Conservation (phyloP, 2,797 vertebrate species). For the Vespertilio murinus region DNA sequence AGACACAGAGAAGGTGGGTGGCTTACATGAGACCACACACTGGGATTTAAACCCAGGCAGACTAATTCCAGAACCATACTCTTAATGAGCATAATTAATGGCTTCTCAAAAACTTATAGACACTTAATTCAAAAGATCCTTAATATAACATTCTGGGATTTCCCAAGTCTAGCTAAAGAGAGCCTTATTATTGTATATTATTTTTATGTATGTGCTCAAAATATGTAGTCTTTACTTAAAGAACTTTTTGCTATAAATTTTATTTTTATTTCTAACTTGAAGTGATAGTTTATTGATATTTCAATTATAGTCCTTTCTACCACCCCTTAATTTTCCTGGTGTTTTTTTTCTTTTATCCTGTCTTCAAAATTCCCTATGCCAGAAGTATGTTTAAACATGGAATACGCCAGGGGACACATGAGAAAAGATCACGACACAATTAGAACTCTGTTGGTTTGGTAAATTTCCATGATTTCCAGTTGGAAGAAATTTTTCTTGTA, state of each 20-base stretch:
- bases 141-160: not conserved
- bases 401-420: not conserved
- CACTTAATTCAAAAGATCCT: not conserved
- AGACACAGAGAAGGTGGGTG: not conserved
- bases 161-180: conserved; percentile 4
- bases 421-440: not conserved
- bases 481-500: not conserved
- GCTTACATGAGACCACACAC: not conserved
- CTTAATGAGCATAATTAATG: not conserved
- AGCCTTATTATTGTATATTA: not conserved
- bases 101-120: not conserved
- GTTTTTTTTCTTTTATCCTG: not conserved
- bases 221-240: not conserved
- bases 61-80: not conserved
- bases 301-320: not conserved
- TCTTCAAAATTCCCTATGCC: conserved; percentile 1
- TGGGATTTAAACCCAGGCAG: not conserved
- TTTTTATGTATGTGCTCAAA: not conserved
- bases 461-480: conserved; percentile 24
- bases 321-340: not conserved
- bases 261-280: not conserved
- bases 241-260: not conserved
- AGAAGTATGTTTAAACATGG: not conserved
- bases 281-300: not conserved
- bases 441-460: not conserved